Evolutionary conservation across 2,113 vertebrate genomes (phyloP), one percentile per base, ranked within the genome.

Genomic region (Condylura cristata): DNA sequence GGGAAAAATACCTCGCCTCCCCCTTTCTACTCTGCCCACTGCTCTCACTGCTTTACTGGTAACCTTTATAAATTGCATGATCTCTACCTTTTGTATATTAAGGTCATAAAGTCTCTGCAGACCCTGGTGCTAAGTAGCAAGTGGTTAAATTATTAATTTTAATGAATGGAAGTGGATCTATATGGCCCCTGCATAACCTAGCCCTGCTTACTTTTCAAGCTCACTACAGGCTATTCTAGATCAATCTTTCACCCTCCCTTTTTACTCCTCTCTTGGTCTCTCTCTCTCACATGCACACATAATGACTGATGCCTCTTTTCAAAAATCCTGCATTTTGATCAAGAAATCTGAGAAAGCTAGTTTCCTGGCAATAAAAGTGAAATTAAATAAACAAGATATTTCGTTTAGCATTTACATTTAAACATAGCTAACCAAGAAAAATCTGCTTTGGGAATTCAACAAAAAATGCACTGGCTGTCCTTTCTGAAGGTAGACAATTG

Each of bases 291-390:
- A 61, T 14, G 26, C 53, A 92, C 41, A 72, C 6, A 11, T 39
- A 75, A 14, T 44, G 63, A 56, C 9, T 44, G 37, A 48, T 4
- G 22, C 17, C 44, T 56, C 30, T 86, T 61, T 88, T 86, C 32
- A 86, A 51, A 53, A 74, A 1, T 1, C 81, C 70, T 72, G 37
- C n/a, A 61, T 86, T 94, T 94, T 82, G 39, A 93, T 34, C 53
- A 92, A 66, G 68, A 88, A 83, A 83, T 81, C 66, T 34, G 13
- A 74, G 75, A 92, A 93, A 70, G 28, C 48, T 12, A 70, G 44
- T 44, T 71, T 18, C 34, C 85, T 37, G 16, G 26, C 89, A 89
- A 78, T 72, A 71, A 75, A 78, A 80, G 37, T n/a, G 41, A 95
- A 92, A 66, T 63, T 17, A 85, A 39, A 71, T 32, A 84, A 78